Base-by-base conservation (phyloP, 2,797 vertebrate genomes). In the Micromesistius poutassou region DNA sequence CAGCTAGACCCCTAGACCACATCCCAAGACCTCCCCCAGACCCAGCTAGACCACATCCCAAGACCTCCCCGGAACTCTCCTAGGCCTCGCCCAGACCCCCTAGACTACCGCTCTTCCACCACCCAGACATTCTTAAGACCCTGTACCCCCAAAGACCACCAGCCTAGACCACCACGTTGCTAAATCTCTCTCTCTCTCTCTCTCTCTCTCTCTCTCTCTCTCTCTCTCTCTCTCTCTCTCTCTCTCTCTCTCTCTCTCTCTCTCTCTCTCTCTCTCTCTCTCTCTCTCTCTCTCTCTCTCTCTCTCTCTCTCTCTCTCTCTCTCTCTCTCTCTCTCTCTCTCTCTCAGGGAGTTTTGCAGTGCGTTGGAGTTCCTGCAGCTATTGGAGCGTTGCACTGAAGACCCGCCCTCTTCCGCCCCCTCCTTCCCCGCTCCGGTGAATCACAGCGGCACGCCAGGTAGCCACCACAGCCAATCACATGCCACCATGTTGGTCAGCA, bases 371-470 rank as follows among this genome's bases (percentile, higher is more conserved):
- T 98, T 98, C 84, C 92, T 99, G 83, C 96, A 96, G 82, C 85
- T 99, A 88, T 91, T 99, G 84, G 97, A 96, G 85, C 96, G 94
- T 80, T 97, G 97, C 80, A 97, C 97, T 0, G 96, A 97, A 87
- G 96, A 97, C 80, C 94, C 95, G 40, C 87, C 94, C 80, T 90
- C 93, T 4, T 81, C 89, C 1, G 83, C 87, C 40, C 88, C 91
- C 28, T 89, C 87, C 62, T 94, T 95, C 85, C 92, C 92, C 0
- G 82, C 91, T 80, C 90, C 91, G 82, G 89, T 91, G 86, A 93
- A 82, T 91, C 92, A 93, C 84, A 90, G 82, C 90, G 87, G 86
- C 73, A 83, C 89, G 2, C 85, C 93, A 92, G 94, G 94, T 94
- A 87, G 77, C 83, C 82, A 2, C 42, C 35, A 1, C 70, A n/a